These are phyloP conservation scores for Eulacestoma nigropectus DNA, from an alignment of 2,113 vertebrate genomes.

Conservation along the genomic window DNA sequence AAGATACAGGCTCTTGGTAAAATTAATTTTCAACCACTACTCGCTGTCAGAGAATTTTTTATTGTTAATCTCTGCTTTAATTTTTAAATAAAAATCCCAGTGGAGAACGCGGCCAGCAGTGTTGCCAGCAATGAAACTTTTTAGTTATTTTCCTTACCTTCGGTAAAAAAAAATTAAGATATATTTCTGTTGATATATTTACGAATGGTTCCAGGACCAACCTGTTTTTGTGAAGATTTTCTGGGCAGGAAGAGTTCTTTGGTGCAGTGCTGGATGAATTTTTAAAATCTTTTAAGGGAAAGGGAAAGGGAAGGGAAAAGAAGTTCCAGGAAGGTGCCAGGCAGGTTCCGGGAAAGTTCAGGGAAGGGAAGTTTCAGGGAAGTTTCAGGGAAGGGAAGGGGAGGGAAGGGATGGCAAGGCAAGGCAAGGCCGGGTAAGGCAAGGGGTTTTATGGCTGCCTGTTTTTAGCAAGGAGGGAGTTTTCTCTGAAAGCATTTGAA, in stretches of 20 bases:
- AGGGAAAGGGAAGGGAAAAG: too few species aligned
- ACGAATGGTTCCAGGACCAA: background rate
- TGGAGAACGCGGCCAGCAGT: background rate
- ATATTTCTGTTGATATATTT: background rate
- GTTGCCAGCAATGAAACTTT: background rate
- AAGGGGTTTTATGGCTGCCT: too few species aligned
- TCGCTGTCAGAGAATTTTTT: conserved; percentile 1
- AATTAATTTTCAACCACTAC: conserved; percentile 43
- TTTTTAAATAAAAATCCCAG: background rate
- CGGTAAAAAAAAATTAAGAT: background rate
- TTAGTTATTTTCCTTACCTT: background rate
- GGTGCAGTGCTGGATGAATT: background rate
- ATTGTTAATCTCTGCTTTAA: conserved; percentile 1
- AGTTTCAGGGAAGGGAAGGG: too few species aligned
- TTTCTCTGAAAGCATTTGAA: background rate
- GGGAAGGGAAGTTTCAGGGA: background rate
- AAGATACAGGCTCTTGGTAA: conserved; percentile 60
- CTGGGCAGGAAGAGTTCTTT: background rate
- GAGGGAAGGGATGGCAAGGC: too few species aligned
- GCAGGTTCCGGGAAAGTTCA: too few species aligned
- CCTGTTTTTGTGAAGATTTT: too few species aligned
- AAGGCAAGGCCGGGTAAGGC: too few species aligned
- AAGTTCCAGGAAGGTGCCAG: too few species aligned
- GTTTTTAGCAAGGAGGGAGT: too few species aligned
- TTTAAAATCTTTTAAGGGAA: too few species aligned